phyloP scores from a whole-genome alignment of 1,140 invertebrate species.

The Zaprionus ghesquierei region DNA sequence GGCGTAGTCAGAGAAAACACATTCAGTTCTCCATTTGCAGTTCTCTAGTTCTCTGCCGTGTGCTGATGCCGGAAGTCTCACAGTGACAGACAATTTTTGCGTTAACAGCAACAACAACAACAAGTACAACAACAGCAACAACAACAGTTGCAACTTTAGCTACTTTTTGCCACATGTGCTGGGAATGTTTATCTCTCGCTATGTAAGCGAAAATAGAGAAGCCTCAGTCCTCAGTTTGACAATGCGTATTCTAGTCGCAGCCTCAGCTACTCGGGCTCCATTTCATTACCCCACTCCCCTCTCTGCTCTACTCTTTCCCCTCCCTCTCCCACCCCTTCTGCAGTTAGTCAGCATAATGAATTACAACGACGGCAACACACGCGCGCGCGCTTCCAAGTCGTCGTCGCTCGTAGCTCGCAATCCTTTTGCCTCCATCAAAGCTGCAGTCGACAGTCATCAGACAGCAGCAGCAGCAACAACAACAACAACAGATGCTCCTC shows the following conservation, averaged over 20 bases:
- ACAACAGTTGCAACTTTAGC: constrained; percentile 44
- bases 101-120: constrained; percentile 65
- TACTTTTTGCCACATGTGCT: constrained; percentile 60
- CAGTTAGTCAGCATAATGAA: constrained; percentile 67
- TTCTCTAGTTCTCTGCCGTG: not conserved
- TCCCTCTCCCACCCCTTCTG: not conserved
- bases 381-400: constrained; percentile 32
- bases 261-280: not conserved
- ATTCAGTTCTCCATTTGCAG: not conserved
- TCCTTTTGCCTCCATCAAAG: constrained; percentile 58
- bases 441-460: constrained; percentile 48
- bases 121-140: constrained; percentile 63
- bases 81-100: constrained; percentile 74
- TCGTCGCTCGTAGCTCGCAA: constrained; percentile 20
- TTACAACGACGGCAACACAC: constrained; percentile 54
- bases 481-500: too few relatives aligned
- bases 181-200: constrained; percentile 36
- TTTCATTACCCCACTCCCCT: not conserved
- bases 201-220: too few relatives aligned
- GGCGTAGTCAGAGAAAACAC: not conserved
- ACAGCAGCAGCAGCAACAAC: constrained; percentile 15
- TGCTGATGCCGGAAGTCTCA: constrained; percentile 63
- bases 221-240: too few relatives aligned
- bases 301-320: not conserved
- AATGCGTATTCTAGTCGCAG: constrained; percentile 1